phyloP scores from a whole-genome alignment of 1,140 invertebrate species.

The Oncopeltus fasciatus region DNA sequence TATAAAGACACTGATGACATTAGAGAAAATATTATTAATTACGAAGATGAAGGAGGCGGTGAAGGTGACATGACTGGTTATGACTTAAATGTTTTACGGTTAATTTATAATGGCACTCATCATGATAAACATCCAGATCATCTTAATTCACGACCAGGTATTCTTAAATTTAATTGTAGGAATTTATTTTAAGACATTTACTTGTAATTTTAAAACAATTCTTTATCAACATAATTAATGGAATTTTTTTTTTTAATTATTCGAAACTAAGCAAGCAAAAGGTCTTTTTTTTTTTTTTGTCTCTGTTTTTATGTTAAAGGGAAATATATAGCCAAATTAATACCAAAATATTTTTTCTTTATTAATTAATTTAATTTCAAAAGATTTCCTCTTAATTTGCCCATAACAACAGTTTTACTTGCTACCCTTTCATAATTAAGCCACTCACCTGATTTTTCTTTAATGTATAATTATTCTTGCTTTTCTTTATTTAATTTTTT shows the following conservation, averaged over 20 bases:
- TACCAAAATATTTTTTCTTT: no score
- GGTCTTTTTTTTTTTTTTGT: no score
- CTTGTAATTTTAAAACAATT: no score
- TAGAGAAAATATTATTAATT: slow-evolving; percentile 90
- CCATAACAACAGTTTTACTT: background rate
- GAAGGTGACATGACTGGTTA: slow-evolving; percentile 85
- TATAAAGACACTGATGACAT: slow-evolving; percentile 92
- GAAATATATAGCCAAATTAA: no score
- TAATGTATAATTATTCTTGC: background rate
- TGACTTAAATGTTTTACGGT: slow-evolving; percentile 76
- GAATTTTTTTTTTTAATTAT: no score
- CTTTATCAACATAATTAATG: no score
- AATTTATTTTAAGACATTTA: no score
- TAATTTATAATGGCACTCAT: slow-evolving; percentile 38
- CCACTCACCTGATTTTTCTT: background rate
- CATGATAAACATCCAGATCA: slow-evolving; percentile 27
- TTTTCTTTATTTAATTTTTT: background rate
- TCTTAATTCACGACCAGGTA: slow-evolving; percentile 10
- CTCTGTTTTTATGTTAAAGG: no score
- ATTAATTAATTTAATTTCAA: background rate
- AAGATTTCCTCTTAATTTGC: background rate
- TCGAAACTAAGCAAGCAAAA: no score
- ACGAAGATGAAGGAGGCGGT: slow-evolving; percentile 92
- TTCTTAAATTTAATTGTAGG: no score
- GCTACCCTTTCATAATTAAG: background rate